Percentiles rank a stretch among this genome's conserved stretches.
Evolutionary conservation across 2,113 vertebrate species (phyloP).

Genomic region (Panthera tigris): DNA sequence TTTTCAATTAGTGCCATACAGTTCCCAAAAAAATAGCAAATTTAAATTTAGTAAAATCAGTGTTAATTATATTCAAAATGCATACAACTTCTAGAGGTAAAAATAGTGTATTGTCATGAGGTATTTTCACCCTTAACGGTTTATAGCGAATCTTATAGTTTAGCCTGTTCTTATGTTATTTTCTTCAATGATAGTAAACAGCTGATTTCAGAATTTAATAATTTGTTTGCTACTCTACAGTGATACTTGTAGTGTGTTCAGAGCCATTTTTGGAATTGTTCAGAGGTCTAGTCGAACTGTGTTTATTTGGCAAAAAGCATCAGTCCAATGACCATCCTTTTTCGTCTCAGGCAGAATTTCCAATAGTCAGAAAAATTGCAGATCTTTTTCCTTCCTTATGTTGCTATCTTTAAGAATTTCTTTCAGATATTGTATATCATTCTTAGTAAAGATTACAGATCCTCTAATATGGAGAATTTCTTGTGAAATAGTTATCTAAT

Average conservation of each 20-base stretch:
- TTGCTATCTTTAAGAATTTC: neutral
- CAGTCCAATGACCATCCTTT: neutral
- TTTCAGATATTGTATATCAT: neutral
- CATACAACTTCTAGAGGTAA: neutral
- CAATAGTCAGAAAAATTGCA: neutral
- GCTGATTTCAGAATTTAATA: neutral
- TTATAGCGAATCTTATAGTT: neutral
- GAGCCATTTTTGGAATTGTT: neutral
- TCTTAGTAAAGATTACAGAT: neutral
- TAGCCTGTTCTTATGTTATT: neutral
- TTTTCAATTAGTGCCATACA: neutral
- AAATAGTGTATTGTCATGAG: neutral
- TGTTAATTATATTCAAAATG: neutral
- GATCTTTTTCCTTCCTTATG: neutral
- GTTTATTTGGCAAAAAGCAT: neutral
- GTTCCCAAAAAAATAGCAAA: neutral
- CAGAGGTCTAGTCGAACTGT: neutral
- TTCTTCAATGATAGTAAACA: neutral
- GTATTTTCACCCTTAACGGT: neutral
- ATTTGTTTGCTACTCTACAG: neutral
- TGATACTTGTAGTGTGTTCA: neutral
- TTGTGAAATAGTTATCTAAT: neutral
- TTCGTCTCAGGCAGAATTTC: neutral
- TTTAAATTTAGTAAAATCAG: neutral
- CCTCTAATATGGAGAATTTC: neutral